Evolutionary conservation across 1,140 invertebrate genomes (phyloP).

Genomic region (Scylla paramamosain): DNA sequence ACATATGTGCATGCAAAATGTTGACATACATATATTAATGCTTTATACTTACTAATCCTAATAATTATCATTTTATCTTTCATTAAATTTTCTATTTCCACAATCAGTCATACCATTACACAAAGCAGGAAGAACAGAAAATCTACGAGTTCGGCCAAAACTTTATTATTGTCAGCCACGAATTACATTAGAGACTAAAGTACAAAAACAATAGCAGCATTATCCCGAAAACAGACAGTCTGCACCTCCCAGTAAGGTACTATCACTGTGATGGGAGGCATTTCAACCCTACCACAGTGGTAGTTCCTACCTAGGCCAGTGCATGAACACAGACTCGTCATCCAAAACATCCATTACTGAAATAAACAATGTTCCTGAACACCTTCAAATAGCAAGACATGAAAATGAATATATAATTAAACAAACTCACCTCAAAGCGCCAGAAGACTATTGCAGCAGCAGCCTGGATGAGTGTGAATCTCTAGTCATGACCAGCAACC

Average conservation of each 20-base stretch:
- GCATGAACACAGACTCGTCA: neutral
- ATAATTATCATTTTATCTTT: too few species aligned
- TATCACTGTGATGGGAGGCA: constrained; percentile 74
- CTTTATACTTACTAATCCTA: too few species aligned
- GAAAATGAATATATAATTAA: neutral
- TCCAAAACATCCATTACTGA: neutral
- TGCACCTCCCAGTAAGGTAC: constrained; percentile 72
- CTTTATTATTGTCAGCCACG: neutral
- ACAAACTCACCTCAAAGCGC: neutral
- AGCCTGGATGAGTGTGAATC: constrained; percentile 73
- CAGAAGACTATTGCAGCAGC: constrained; percentile 33
- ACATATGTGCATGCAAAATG: too few species aligned
- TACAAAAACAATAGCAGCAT: neutral
- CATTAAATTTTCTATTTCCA: too few species aligned
- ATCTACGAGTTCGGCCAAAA: neutral
- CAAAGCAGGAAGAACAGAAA: neutral
- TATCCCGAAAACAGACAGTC: neutral
- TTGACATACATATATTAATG: too few species aligned
- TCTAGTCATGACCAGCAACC: constrained; percentile 72
- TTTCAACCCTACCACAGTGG: constrained; percentile 75
- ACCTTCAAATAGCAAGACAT: neutral
- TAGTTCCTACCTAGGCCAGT: constrained; percentile 72
- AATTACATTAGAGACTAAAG: neutral
- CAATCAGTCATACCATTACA: neutral
- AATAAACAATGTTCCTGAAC: constrained; percentile 7